Evolutionary conservation across 2,797 vertebrate species (phyloP), one percentile per base, ranked within the genome.

Genomic region (Chelonia mydas): DNA sequence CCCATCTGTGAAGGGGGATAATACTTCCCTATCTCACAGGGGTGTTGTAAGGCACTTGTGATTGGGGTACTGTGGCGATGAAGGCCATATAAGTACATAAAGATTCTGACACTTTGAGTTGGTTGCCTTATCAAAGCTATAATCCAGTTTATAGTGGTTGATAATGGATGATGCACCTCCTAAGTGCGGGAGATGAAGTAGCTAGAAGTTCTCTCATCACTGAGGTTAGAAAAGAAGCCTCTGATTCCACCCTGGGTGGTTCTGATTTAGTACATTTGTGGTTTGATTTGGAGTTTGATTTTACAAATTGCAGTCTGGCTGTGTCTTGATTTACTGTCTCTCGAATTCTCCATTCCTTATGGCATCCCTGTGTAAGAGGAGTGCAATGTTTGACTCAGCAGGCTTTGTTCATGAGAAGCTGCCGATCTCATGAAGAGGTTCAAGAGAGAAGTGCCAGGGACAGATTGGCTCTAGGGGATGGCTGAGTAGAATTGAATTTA

Each of bases 1-100:
- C 84, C 65, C 81, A 28, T 54, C 2, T 37, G 37, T 37, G 0
- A 6, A 33, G 0, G 0, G 33, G 4, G 2, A 31, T 53, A 1
- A 10, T 0, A 55, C 49, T 83, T 55, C 47, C 19, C 13, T 37
- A 1, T 72, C 41, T 93, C 53, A 55, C 2, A 3, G 37, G 74
- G 82, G 1, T 1, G 0, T 37, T 4, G 50, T 5, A 25, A 51
- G 61, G 37, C 76, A 21, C 87, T 3, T 9, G 68, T 10, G 68
- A 10, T 7, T 0, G 41, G 93, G 61, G 19, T 80, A 27, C 5
- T 0, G 1, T 45, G 23, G 72, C 4, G 41, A 74, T 25, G 72
- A 74, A 45, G 72, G 41, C 72, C 41, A 23, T 27, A 74, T 74
- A 74, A 27, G 41, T 45, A 27, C 41, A 45, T 23, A 21, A n/a